These are phyloP conservation scores for Nysson spinosus DNA, from an alignment of 2,888 invertebrate species.

Conservation along the genomic window DNA sequence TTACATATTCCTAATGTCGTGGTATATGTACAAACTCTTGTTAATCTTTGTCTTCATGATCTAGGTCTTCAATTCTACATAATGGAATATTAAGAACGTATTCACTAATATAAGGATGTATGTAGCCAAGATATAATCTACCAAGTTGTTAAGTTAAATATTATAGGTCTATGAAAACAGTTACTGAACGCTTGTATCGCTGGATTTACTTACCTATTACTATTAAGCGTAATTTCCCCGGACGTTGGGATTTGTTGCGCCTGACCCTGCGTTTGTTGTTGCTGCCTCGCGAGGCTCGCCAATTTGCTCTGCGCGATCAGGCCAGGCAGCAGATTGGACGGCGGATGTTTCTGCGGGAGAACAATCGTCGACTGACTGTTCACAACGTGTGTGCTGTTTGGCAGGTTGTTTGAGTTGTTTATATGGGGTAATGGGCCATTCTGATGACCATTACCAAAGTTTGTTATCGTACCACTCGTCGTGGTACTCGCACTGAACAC, in stretches of 20 bases:
- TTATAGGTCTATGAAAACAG: no score
- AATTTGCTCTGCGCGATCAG: conserved; percentile 73
- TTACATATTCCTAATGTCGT: no score
- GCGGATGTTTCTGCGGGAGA: conserved; percentile 74
- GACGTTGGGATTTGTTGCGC: conserved; percentile 73
- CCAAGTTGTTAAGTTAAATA: no score
- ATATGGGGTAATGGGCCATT: conserved; percentile 68
- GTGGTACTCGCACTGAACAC: conserved; percentile 59
- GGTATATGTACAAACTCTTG: no score
- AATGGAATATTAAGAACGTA: no score
- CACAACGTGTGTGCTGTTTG: conserved; percentile 64
- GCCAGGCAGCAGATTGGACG: conserved; percentile 73
- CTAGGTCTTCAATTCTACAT: no score
- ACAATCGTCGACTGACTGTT: conserved; percentile 72
- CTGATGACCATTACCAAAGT: conserved; percentile 74
- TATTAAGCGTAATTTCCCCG: conserved; percentile 80
- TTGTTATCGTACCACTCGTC: conserved; percentile 58
- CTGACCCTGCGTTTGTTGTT: conserved; percentile 68
- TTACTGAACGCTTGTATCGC: no score
- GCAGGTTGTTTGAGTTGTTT: conserved; percentile 67
- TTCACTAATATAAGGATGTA: no score
- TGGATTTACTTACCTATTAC: conserved; percentile 79
- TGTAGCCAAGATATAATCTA: no score
- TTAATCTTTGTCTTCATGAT: no score
- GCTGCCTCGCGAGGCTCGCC: conserved; percentile 72